These are phyloP conservation scores for Panorpa germanica DNA, from an alignment of 2,888 invertebrate genomes.

Conservation along the genomic window DNA sequence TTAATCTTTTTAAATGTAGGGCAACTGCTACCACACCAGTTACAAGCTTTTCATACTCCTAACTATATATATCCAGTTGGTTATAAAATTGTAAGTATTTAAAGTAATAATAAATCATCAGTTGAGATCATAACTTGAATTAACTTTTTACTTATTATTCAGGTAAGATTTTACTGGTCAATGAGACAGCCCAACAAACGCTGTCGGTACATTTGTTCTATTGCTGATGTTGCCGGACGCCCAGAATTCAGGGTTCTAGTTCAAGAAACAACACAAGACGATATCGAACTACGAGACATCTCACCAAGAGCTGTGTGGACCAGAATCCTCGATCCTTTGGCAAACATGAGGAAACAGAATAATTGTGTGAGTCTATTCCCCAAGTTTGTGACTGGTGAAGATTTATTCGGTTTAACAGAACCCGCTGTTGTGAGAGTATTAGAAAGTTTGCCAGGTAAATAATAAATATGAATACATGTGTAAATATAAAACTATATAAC, in stretches of 20 bases:
- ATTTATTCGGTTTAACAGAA: conserved; percentile 91
- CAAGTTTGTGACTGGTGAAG: conserved; percentile 84
- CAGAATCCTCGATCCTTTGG: conserved; percentile 63
- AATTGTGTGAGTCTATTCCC: conserved; percentile 76
- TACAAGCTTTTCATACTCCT: conserved; percentile 83
- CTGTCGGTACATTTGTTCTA: conserved; percentile 86
- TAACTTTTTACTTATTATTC: conserved; percentile 10
- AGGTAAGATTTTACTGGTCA: conserved; percentile 94
- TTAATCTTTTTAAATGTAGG: conserved; percentile 90
- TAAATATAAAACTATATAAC: conserved; percentile 1
- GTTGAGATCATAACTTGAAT: conserved; percentile 3
- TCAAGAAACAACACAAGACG: conserved; percentile 52
- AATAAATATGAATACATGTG: conserved; percentile 3
- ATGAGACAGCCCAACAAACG: conserved; percentile 71
- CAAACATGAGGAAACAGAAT: conserved; percentile 49
- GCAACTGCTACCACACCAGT: conserved; percentile 88
- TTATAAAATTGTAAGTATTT: conserved; percentile 57
- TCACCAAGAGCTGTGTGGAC: conserved; percentile 74
- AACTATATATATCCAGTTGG: conserved; percentile 94
- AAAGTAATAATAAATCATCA: background rate
- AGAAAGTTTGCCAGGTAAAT: conserved; percentile 76
- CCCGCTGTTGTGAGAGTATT: conserved; percentile 87
- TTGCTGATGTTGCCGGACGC: conserved; percentile 68
- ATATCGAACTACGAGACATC: conserved; percentile 47
- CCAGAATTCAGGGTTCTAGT: conserved; percentile 84